Evolutionary conservation across 2,888 invertebrate genomes (phyloP), one percentile per base, ranked within the genome.

Genomic region (Drosophila mimica): DNA sequence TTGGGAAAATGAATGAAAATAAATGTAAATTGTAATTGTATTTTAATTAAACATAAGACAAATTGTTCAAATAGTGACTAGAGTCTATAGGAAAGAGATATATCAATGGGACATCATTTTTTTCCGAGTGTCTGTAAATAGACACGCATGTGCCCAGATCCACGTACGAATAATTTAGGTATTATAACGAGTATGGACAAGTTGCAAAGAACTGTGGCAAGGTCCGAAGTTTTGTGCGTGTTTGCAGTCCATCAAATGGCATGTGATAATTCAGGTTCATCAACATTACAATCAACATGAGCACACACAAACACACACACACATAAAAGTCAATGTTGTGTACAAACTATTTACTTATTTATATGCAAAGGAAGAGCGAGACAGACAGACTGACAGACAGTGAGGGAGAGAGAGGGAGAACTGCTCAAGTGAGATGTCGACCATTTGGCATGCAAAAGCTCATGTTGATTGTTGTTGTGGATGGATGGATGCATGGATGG

Each of bases 201-300:
- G 63, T 70, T 72, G n/a, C 30, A 58, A 17, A 34, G 56, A 46
- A 38, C 59, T 51, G 40, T 49, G 43, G 49, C 34, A 49, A 68
- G 62, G 67, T 77, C 65, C 52, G 56, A 70, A 76, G 70, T 54
- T 77, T 69, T 71, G 84, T 89, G 87, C 89, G 86, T 88, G 87
- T 80, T 74, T 77, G 79, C 80, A 85, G 89, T 88, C 86, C 86
- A 89, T 88, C 88, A 88, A 87, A 84, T 68, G 74, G 77, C 79
- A 82, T 84, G 88, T 87, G 88, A 89, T 89, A 89, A 87, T 84
- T 88, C 87, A 89, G 88, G 88, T 89, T 88, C 88, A 88, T 89
- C 88, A 86, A 71, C 86, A 89, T 89, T 83, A 85, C 73, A 85
- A 81, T 85, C 81, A 86, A 74, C 83, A 83, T 80, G 57, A 60